Evolutionary conservation across 2,888 invertebrate genomes (phyloP).

Genomic region (Pyrrhia umbra): DNA sequence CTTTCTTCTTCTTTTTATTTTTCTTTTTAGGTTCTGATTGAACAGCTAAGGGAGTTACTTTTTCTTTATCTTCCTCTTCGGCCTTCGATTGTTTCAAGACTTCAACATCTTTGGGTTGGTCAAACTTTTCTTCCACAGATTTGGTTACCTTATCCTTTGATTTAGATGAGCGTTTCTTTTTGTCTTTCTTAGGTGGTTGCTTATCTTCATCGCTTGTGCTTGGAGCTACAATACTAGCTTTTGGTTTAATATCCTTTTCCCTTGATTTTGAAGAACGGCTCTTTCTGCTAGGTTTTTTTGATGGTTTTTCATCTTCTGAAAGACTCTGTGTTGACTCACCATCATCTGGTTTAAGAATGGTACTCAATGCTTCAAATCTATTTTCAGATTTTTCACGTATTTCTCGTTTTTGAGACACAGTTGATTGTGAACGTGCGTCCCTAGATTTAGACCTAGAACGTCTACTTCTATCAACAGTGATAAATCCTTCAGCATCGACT

Average conservation of each 20-base stretch:
- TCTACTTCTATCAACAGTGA: constrained; percentile 85
- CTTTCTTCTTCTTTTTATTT: constrained; percentile 80
- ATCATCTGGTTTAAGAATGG: constrained; percentile 71
- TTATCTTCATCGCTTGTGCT: constrained; percentile 76
- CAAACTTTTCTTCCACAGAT: constrained; percentile 50
- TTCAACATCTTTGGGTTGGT: constrained; percentile 37
- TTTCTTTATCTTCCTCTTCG: constrained; percentile 47
- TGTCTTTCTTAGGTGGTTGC: constrained; percentile 76
- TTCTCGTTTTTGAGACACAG: constrained; percentile 64
- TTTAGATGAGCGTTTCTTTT: constrained; percentile 78
- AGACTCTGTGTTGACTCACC: constrained; percentile 62
- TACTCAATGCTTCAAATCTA: constrained; percentile 78
- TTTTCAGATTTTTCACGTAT: constrained; percentile 79
- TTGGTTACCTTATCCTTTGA: constrained; percentile 70
- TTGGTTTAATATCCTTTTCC: constrained; percentile 79
- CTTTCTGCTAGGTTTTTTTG: constrained; percentile 71
- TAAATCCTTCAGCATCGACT: constrained; percentile 86
- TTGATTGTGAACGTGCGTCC: constrained; percentile 78
- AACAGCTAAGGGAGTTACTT: constrained; percentile 11
- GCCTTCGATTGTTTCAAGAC: constrained; percentile 41
- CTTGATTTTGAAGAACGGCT: constrained; percentile 82
- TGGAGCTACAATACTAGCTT: constrained; percentile 58
- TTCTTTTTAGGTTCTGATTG: constrained; percentile 74
- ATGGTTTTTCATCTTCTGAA: constrained; percentile 68
- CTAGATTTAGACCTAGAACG: constrained; percentile 89